Base-by-base conservation (phyloP, 2,888 invertebrate species). In the Clitarchus hookeri region DNA sequence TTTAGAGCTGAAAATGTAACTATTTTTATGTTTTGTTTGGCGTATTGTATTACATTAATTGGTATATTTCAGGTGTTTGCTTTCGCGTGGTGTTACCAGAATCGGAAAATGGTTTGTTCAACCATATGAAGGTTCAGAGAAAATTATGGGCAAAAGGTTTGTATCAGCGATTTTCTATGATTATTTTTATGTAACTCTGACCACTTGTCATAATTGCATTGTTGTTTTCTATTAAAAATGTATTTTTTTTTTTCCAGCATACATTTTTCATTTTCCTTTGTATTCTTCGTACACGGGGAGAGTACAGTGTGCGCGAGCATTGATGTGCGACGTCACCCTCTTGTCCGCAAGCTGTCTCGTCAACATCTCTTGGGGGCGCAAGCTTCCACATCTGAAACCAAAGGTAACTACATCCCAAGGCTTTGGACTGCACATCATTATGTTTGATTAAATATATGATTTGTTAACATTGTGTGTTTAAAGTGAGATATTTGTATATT, bases 31-130 rank as follows among this genome's bases (percentile, higher is more conserved):
- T 84, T 83, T 6, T 36, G 36, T 36, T 1, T 1, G 36, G 36
- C 36, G 4, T 36, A 36, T 77, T 83, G 26, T 84, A 84, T 19
- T 44, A 80, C 84, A 78, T 25, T 44, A 65, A 84, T 84, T 86
- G 26, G 16, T 26, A 83, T 53, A 44, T 84, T 54, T 65, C 93
- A 97, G 97, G 93, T 98, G 98, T 93, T 94, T 99, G 89, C 93
- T 99, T 89, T 97, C 98, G 87, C 95, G 97, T 90, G 98, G 98
- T 92, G 99, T 98, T 93, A 96, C 99, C 90, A 95, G 99, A 86
- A 94, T 99, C 90, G 99, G 99, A 89, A 98, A 97, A 93, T 99
- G 99, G 99, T 99, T 99, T 93, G 98, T 99, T 87, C 98, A 98
- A 92, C 99, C 99, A 36, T 96, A 97, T 93, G 96, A 97, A 91